Percentiles rank a stretch among this genome's conserved stretches.
Conservation (phyloP, 2,888 invertebrate genomes). For the Neoascia interrupta region DNA sequence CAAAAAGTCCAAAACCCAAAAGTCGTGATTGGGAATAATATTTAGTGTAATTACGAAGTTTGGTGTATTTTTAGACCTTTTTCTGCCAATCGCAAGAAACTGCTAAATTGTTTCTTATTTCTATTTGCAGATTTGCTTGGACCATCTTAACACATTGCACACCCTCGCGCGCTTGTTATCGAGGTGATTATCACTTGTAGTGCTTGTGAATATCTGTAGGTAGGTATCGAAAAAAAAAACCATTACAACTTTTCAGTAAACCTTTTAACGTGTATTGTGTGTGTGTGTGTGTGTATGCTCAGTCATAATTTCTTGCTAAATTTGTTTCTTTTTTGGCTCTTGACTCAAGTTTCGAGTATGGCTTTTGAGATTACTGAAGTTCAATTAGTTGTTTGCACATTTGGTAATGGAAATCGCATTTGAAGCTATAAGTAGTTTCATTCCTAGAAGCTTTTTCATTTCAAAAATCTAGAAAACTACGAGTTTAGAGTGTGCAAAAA, state of each 20-base stretch:
- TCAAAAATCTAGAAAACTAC: too few relatives aligned
- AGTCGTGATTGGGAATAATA: constrained; percentile 29
- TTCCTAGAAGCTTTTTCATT: too few relatives aligned
- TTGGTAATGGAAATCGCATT: not conserved
- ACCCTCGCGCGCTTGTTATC: constrained; percentile 11
- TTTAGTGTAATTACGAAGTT: constrained; percentile 8
- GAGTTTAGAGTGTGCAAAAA: too few relatives aligned
- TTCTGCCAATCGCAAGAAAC: not conserved
- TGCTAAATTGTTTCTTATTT: not conserved
- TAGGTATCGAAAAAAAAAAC: constrained; percentile 34
- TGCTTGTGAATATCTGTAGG: constrained; percentile 41
- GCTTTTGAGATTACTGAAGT: too few relatives aligned
- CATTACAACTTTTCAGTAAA: not conserved
- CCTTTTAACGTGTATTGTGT: constrained; percentile 25
- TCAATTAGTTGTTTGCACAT: constrained; percentile 22
- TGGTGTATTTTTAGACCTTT: constrained; percentile 20
- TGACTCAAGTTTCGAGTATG: too few relatives aligned
- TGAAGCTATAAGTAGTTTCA: too few relatives aligned
- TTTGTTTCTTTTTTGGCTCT: constrained; percentile 1
- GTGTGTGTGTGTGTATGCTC: constrained; percentile 18
- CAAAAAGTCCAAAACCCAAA: not conserved
- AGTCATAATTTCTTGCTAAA: constrained; percentile 42
- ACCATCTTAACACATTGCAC: too few relatives aligned
- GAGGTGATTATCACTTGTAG: constrained; percentile 24
- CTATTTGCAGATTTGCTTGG: constrained; percentile 50